phyloP scores from a whole-genome alignment of 2,888 invertebrate species.

The Argyresthia albistria region DNA sequence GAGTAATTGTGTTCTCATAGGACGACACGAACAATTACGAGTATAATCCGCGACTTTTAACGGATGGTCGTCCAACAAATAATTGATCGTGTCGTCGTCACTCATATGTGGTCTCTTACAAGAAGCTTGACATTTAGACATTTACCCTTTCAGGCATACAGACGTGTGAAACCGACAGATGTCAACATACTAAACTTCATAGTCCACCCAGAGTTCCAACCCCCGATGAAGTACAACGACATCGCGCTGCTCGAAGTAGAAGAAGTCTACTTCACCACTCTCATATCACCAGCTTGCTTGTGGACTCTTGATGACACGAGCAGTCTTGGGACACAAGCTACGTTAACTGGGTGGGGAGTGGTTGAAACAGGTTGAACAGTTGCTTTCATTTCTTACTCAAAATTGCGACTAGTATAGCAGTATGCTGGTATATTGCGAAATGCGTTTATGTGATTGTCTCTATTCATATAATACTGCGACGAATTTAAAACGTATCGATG shows the following conservation, averaged over 20 bases:
- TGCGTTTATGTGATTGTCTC: too few relatives aligned
- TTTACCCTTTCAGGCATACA: not conserved
- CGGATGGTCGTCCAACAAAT: too few relatives aligned
- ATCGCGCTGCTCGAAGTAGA: slow-evolving; percentile 20
- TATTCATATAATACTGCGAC: too few relatives aligned
- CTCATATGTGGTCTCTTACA: too few relatives aligned
- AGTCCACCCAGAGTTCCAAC: slow-evolving; percentile 28
- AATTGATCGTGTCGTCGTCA: too few relatives aligned
- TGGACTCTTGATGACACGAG: slow-evolving; percentile 21
- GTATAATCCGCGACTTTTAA: too few relatives aligned
- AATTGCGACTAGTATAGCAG: too few relatives aligned
- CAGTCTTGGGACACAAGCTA: slow-evolving; percentile 20
- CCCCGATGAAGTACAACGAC: slow-evolving; percentile 32
- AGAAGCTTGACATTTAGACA: not conserved
- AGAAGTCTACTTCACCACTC: slow-evolving; percentile 14
- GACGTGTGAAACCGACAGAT: slow-evolving; percentile 15
- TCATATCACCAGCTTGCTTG: slow-evolving; percentile 37
- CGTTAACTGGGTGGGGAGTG: slow-evolving; percentile 43
- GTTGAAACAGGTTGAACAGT: slow-evolving; percentile 23
- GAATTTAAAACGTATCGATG: too few relatives aligned
- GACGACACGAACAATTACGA: too few relatives aligned
- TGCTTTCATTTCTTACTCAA: too few relatives aligned
- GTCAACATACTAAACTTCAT: slow-evolving; percentile 27
- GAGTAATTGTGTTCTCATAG: too few relatives aligned
- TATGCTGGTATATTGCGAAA: too few relatives aligned